A percentile compares a stretch with the other conserved stretches of the same genome.
phyloP scores from a whole-genome alignment of 1,140 invertebrate species.

The Teleogryllus occipitalis region DNA sequence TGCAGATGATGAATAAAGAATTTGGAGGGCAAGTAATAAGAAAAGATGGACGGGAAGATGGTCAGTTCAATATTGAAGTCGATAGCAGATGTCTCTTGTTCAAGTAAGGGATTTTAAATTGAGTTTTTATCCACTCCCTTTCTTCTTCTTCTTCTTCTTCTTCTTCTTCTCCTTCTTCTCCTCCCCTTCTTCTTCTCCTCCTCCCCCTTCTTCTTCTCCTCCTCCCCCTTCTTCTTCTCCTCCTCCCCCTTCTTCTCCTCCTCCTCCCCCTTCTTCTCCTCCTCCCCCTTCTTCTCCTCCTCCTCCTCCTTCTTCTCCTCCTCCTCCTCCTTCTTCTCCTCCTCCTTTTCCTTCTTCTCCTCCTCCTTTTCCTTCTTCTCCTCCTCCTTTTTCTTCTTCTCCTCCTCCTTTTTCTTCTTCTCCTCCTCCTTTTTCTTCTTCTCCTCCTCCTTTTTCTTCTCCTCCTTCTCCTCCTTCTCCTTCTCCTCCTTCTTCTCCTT shows the following conservation, averaged over 20 bases:
- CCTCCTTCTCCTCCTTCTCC: not conserved
- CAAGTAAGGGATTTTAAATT: constrained; percentile 59
- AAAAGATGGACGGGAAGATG: constrained; percentile 88
- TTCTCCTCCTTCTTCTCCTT: not conserved
- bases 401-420: not conserved
- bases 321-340: not conserved
- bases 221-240: constrained; percentile 15
- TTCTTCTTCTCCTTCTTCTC: not conserved
- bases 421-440: not conserved
- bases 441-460: not conserved
- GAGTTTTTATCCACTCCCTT: not conserved
- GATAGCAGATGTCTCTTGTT: constrained; percentile 85
- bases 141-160: not conserved
- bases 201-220: too few species aligned
- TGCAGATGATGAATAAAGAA: constrained; percentile 99
- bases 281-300: not conserved
- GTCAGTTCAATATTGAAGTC: constrained; percentile 83
- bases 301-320: not conserved
- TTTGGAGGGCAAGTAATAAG: constrained; percentile 87
- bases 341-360: not conserved
- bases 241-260: too few species aligned
- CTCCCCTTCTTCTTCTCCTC: constrained; percentile 11
- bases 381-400: not conserved
- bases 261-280: constrained; percentile 15
- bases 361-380: constrained; percentile 7